Conservation (phyloP, 2,797 vertebrate genomes). For the Champsocephalus esox region DNA sequence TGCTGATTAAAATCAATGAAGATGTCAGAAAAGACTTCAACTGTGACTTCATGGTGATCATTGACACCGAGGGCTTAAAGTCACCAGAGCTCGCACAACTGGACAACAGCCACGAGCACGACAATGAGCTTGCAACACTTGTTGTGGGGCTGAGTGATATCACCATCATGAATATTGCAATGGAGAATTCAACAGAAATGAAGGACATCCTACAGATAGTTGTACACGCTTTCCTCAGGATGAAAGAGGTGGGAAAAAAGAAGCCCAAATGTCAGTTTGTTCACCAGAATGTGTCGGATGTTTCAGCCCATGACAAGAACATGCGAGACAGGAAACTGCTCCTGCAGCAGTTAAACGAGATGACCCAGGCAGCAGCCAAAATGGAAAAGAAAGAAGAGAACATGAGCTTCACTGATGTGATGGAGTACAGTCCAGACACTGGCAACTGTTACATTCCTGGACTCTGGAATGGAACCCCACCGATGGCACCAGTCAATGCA, state of each 20-base stretch:
- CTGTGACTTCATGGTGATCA: slow-evolving; percentile 78
- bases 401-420: slow-evolving; percentile 77
- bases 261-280: slow-evolving; percentile 80
- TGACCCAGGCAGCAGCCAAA: slow-evolving; percentile 76
- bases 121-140: slow-evolving; percentile 83
- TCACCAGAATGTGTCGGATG: slow-evolving; percentile 81
- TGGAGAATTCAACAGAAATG: slow-evolving; percentile 82
- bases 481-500: slow-evolving; percentile 86
- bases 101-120: slow-evolving; percentile 78
- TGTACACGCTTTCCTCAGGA: slow-evolving; percentile 81
- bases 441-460: slow-evolving; percentile 86
- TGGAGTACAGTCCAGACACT: slow-evolving; percentile 79
- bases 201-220: slow-evolving; percentile 81
- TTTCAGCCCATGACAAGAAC: slow-evolving; percentile 81
- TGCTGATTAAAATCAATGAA: slow-evolving; percentile 77
- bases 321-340: slow-evolving; percentile 72
- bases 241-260: slow-evolving; percentile 78
- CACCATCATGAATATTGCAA: slow-evolving; percentile 81
- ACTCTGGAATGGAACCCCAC: slow-evolving; percentile 87
- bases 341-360: slow-evolving; percentile 76
- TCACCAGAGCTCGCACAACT: slow-evolving; percentile 77
- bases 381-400: slow-evolving; percentile 75
- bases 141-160: slow-evolving; percentile 81
- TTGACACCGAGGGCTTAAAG: slow-evolving; percentile 84
- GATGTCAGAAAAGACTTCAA: slow-evolving; percentile 73